A percentile compares a stretch with the other conserved stretches of the same genome.
phyloP scores from a whole-genome alignment of 2,113 vertebrate genomes.

The Dicaeum eximium region DNA sequence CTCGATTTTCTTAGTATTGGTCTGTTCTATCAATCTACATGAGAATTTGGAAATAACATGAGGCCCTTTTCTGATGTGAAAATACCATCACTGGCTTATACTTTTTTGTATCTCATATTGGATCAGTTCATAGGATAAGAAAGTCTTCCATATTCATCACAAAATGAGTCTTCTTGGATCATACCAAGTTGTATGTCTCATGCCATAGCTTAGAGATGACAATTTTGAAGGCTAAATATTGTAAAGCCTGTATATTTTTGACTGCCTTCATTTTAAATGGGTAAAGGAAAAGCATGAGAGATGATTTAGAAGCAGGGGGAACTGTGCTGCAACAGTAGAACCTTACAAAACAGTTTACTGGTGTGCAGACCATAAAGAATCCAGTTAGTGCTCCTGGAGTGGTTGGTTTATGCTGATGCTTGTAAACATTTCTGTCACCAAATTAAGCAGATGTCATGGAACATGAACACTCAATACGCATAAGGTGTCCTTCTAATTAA shows the following conservation, averaged over 20 bases:
- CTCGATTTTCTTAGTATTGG: not conserved
- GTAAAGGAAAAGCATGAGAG: not conserved
- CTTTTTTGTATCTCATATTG: not conserved
- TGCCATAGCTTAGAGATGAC: not conserved
- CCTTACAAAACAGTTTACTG: not conserved
- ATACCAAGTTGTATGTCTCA: not conserved
- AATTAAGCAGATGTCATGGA: slow-evolving; percentile 31
- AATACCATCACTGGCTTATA: not conserved
- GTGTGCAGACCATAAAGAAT: slow-evolving; percentile 7
- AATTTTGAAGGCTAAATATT: not conserved
- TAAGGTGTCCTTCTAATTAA: slow-evolving; percentile 44
- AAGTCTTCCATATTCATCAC: not conserved
- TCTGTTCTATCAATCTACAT: not conserved
- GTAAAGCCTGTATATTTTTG: not conserved
- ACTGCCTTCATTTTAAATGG: not conserved
- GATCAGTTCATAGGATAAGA: not conserved
- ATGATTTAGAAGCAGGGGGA: not conserved
- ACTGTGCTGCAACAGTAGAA: not conserved
- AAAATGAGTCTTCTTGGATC: not conserved
- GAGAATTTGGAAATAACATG: not conserved
- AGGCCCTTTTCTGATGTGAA: not conserved
- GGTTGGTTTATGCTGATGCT: not conserved
- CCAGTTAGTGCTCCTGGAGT: not conserved
- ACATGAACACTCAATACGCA: not conserved
- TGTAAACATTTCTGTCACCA: slow-evolving; percentile 45